phyloP scores from a whole-genome alignment of 2,113 vertebrate species.

The Anguilla rostrata region DNA sequence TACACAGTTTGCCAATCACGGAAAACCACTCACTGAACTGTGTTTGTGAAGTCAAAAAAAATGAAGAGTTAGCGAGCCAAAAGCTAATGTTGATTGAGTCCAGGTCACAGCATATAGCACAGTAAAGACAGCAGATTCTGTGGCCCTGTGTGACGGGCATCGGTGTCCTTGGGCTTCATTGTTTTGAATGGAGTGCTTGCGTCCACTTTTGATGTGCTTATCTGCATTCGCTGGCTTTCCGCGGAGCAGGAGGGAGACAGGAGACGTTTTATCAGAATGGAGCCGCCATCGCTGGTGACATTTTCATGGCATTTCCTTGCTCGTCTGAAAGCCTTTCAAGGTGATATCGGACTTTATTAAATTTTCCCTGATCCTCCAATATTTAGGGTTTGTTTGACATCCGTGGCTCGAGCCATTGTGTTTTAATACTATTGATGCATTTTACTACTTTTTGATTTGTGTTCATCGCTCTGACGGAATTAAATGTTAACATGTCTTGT shows the following conservation, averaged over 20 bases:
- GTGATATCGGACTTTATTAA: constrained; percentile 1
- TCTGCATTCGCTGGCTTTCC: background rate
- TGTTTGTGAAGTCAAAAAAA: background rate
- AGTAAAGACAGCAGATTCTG: background rate
- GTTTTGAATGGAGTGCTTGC: background rate
- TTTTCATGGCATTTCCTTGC: constrained; percentile 14
- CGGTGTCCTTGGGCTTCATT: background rate
- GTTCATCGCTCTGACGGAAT: background rate
- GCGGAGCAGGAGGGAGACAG: background rate
- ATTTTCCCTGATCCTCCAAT: too few species aligned
- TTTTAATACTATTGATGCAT: background rate
- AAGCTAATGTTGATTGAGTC: background rate
- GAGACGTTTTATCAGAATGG: background rate
- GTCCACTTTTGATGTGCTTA: background rate
- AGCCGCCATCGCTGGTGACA: background rate
- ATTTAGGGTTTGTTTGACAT: background rate
- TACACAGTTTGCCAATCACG: background rate
- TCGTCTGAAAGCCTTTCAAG: constrained; percentile 11
- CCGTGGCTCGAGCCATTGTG: background rate
- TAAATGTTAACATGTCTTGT: background rate
- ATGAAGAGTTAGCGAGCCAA: background rate
- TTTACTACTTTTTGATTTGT: constrained; percentile 7
- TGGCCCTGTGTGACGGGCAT: background rate
- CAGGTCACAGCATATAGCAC: background rate
- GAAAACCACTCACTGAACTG: background rate